Evolutionary conservation across 2,113 vertebrate species (phyloP).

Genomic region (Triplophysa siluroides): DNA sequence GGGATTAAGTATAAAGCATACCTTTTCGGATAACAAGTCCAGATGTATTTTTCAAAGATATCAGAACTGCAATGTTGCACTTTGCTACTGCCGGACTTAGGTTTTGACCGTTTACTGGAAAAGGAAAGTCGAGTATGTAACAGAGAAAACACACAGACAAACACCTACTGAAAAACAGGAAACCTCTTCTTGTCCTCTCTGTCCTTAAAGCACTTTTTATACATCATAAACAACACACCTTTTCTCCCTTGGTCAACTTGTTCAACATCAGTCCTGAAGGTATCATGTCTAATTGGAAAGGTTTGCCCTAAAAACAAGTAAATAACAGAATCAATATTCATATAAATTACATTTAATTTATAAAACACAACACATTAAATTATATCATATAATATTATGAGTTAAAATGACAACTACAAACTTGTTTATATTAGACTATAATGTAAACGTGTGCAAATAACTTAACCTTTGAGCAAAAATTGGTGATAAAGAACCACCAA

Average conservation of each 20-base stretch:
- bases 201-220: no score
- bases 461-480: background rate
- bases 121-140: background rate
- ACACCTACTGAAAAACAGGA: no score
- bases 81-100: background rate
- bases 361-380: no score
- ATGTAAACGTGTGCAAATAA: background rate
- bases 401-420: no score
- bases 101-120: background rate
- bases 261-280: no score
- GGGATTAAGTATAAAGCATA: background rate
- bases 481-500: background rate
- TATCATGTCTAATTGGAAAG: background rate
- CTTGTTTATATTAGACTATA: no score
- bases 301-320: background rate
- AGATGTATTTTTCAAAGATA: background rate
- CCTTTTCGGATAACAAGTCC: background rate
- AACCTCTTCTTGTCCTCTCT: no score
- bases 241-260: background rate
- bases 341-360: no score
- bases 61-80: background rate
- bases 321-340: background rate
- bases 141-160: background rate
- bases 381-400: no score
- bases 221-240: slow-evolving; percentile 1